Evolutionary conservation across 1,140 invertebrate species (phyloP).

Genomic region (Drosophila trapezifrons): DNA sequence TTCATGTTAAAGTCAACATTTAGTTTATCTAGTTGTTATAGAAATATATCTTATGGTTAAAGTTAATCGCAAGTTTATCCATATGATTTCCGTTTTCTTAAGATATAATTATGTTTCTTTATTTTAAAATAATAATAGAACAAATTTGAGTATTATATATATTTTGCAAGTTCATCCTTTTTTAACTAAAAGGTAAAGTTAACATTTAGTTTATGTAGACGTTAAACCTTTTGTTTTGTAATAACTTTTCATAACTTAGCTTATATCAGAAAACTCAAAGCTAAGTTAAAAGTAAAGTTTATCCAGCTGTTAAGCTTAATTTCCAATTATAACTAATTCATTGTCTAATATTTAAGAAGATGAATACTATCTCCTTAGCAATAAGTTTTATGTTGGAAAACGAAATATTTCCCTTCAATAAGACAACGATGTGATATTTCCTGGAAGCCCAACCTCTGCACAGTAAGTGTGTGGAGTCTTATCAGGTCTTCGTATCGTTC

Average conservation of each 20-base stretch:
- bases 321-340: conserved; percentile 2
- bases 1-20: no score
- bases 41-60: background rate
- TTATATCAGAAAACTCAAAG: background rate
- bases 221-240: no score
- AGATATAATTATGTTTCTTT: no score
- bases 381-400: conserved; percentile 21
- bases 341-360: conserved; percentile 9
- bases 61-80: no score
- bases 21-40: no score
- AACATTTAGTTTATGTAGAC: no score
- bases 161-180: no score
- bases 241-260: background rate
- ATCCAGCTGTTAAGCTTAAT: conserved; percentile 4
- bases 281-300: background rate
- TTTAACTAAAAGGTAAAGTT: no score
- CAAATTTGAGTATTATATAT: no score
- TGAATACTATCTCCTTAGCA: conserved; percentile 1
- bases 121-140: no score
- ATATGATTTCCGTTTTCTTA: no score
- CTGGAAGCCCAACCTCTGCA: conserved; percentile 19
- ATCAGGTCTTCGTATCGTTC: conserved; percentile 36
- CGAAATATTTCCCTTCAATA: conserved; percentile 20
- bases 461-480: conserved; percentile 32
- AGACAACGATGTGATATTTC: conserved; percentile 6